A percentile compares a stretch with the other conserved stretches of the same genome.
phyloP scores from a whole-genome alignment of 2,113 vertebrate species.

The Bos javanicus region DNA sequence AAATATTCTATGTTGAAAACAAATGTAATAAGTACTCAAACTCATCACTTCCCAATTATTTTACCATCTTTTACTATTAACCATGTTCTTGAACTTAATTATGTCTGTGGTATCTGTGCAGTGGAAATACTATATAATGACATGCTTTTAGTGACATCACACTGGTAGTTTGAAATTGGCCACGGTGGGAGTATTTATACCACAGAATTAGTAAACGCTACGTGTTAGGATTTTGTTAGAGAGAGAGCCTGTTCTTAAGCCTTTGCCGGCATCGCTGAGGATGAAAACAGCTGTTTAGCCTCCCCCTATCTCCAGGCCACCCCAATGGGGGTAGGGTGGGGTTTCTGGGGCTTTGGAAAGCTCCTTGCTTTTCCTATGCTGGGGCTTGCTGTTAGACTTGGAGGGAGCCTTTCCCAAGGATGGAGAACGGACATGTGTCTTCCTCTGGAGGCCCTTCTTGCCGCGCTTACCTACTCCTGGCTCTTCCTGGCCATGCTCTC shows the following conservation, averaged over 20 bases:
- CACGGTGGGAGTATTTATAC: not conserved
- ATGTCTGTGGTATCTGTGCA: rapidly evolving
- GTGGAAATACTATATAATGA: not conserved
- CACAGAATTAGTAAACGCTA: not conserved
- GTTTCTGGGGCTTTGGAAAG: not conserved
- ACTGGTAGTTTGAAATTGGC: not conserved
- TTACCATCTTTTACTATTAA: not conserved
- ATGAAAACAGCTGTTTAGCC: not conserved
- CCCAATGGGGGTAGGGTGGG: not conserved
- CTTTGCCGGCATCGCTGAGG: not conserved
- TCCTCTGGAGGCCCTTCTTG: rapidly evolving
- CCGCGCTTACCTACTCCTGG: rapidly evolving
- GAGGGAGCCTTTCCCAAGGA: not conserved
- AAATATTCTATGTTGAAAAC: not conserved
- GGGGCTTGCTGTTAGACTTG: not conserved
- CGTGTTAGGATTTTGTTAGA: not conserved
- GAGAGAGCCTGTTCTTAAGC: not conserved
- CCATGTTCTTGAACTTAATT: not conserved
- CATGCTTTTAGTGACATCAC: not conserved
- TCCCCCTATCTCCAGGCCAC: too few relatives aligned
- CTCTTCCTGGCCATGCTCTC: not conserved
- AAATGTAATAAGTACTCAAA: not conserved
- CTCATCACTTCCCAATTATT: not conserved
- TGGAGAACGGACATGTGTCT: not conserved
- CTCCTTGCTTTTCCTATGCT: not conserved